A percentile compares a stretch with the other conserved stretches of the same genome.
These are phyloP conservation scores for Hydropsyche betteni DNA, from an alignment of 2,888 invertebrate genomes.

Conservation along the genomic window DNA sequence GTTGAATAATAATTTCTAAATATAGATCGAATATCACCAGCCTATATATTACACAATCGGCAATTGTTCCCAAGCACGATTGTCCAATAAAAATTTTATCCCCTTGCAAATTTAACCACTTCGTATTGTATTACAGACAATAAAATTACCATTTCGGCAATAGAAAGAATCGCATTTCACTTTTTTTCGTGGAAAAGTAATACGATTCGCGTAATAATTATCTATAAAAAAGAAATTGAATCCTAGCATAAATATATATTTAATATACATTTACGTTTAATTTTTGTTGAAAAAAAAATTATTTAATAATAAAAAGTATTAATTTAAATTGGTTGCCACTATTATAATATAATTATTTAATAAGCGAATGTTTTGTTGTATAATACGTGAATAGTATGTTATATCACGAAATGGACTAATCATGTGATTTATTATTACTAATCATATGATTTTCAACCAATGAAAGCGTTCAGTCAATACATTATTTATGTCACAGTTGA, in stretches of 20 bases:
- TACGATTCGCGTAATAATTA: not conserved
- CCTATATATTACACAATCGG: constrained; percentile 7
- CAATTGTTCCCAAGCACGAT: constrained; percentile 7
- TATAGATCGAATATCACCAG: not conserved
- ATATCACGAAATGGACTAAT: too few species aligned
- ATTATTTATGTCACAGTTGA: too few species aligned
- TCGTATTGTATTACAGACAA: constrained; percentile 18
- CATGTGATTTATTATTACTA: too few species aligned
- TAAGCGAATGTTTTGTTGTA: too few species aligned
- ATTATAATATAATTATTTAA: too few species aligned
- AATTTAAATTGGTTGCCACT: not conserved
- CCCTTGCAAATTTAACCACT: constrained; percentile 21
- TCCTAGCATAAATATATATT: not conserved
- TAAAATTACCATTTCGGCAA: constrained; percentile 25
- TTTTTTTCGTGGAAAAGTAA: not conserved
- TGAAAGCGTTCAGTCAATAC: too few species aligned
- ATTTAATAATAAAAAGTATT: not conserved
- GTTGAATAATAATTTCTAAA: not conserved
- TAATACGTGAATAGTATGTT: too few species aligned
- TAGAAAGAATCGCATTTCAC: not conserved
- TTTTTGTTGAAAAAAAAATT: not conserved
- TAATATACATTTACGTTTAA: not conserved
- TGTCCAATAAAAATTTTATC: constrained; percentile 19
- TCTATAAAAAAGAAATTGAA: too few species aligned
- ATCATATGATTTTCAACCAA: too few species aligned